A percentile compares a stretch with the other conserved stretches of the same genome.
Evolutionary conservation across 2,113 vertebrate genomes (phyloP).

Genomic region (Grammomys surdaster): DNA sequence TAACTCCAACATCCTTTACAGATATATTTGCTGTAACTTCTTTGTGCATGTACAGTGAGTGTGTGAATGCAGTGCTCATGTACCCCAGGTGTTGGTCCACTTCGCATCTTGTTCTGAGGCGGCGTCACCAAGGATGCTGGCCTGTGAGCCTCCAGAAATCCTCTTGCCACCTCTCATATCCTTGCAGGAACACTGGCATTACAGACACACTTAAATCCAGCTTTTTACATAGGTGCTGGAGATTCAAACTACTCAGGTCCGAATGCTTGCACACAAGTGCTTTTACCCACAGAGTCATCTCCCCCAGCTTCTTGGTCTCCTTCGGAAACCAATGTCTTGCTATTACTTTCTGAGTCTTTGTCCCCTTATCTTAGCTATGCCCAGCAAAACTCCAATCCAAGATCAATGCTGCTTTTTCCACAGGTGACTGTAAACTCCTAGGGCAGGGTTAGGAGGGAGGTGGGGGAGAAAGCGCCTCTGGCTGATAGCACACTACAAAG

Average conservation of each 20-base stretch:
- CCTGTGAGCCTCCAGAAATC: background rate
- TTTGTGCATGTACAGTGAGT: background rate
- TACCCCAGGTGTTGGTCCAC: background rate
- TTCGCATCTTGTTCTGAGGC: background rate
- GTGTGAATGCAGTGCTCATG: background rate
- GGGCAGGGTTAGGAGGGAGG: background rate
- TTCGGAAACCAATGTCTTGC: background rate
- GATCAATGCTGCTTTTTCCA: background rate
- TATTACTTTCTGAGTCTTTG: background rate
- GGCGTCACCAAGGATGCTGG: background rate
- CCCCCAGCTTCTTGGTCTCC: background rate
- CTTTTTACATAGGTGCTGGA: background rate
- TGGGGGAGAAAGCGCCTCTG: background rate
- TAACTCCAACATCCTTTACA: background rate
- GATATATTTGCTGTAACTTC: background rate
- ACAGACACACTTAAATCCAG: background rate
- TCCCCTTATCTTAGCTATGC: constrained; percentile 8
- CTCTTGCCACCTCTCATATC: background rate
- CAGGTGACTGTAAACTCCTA: background rate
- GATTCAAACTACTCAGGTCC: background rate
- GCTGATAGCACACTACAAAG: background rate
- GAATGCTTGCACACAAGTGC: background rate
- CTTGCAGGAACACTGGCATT: background rate
- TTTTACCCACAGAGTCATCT: background rate
- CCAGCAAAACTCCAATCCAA: background rate